Percentiles rank a stretch among this genome's conserved stretches.
Conservation (phyloP, 2,888 invertebrate genomes). For the Amblyteles armatorius region DNA sequence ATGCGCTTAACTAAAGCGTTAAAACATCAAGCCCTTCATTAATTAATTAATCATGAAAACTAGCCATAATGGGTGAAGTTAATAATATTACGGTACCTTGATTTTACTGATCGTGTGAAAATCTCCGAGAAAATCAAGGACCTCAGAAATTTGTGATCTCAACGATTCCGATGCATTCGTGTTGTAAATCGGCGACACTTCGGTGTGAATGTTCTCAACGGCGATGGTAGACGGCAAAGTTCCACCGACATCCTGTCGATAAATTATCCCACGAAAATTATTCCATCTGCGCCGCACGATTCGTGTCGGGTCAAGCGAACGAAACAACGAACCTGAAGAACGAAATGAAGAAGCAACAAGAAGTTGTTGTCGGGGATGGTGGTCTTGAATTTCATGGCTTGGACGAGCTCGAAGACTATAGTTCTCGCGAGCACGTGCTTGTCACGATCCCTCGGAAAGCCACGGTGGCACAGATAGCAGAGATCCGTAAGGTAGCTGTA, state of each 20-base stretch:
- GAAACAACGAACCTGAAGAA: conserved; percentile 88
- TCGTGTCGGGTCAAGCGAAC: not conserved
- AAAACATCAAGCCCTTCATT: no score
- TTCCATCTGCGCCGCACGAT: not conserved
- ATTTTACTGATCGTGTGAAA: conserved; percentile 98
- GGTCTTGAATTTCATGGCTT: conserved; percentile 97
- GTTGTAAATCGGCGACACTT: conserved; percentile 86
- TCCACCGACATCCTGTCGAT: conserved; percentile 93
- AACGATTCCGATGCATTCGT: conserved; percentile 98
- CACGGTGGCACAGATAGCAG: conserved; percentile 95
- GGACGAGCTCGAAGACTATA: conserved; percentile 96
- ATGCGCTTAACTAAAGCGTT: no score
- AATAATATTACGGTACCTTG: conserved; percentile 88
- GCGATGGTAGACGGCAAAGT: conserved; percentile 92
- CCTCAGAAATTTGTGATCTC: conserved; percentile 95
- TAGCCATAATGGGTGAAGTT: not conserved
- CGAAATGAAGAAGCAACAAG: conserved; percentile 94
- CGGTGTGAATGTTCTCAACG: conserved; percentile 86
- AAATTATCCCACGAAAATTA: not conserved
- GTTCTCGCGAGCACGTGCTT: conserved; percentile 96
- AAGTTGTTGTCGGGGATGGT: conserved; percentile 98
- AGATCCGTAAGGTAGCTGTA: conserved; percentile 93
- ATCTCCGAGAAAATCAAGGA: conserved; percentile 97
- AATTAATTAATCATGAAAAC: no score
- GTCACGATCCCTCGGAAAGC: conserved; percentile 96